Base-by-base conservation (phyloP, 2,797 vertebrate genomes). In the Alca torda region DNA sequence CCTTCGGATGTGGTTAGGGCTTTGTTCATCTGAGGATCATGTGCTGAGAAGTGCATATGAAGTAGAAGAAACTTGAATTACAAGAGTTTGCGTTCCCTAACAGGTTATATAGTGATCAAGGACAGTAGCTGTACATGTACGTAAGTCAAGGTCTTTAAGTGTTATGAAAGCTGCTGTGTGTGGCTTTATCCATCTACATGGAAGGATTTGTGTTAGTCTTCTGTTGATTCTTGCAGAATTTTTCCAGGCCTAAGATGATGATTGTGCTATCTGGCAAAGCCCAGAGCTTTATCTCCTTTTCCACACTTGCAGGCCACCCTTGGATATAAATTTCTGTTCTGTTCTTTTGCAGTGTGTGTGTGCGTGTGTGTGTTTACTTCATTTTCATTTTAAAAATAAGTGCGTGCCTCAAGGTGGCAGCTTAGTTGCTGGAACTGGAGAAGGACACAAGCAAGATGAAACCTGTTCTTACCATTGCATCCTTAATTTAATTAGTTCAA, bases 401-500 rank as follows among this genome's bases (percentile, higher is more conserved):
- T 30, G 56, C 25, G 7, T 39, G 7, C 37, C 41, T 85, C 60
- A 93, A 74, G n/a, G 24, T 83, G 74, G 28, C 50, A 77, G 56
- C 53, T 77, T 61, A 90, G 46, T 50, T 23, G 8, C 43, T 93
- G 57, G 31, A 69, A 80, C 3, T 84, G 45, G 46, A 57, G 43
- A 87, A 79, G 28, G 83, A 56, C 28, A 30, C 7, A 56, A 73
- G 41, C 53, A 63, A 82, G 81, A 56, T 67, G 35, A 93, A 95
- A 65, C 68, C 46, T 50, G 33, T 45, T 93, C 56, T 84, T 94
- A 72, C 46, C 30, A 15, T 90, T 89, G 39, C 67, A 67, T 57
- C 53, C 45, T 94, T 91, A 60, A 92, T 95, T 94, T 95, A 92
- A 90, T 93, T 94, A 91, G 59, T 56, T 84, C 37, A 61, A 53